Evolutionary conservation across 2,113 vertebrate genomes (phyloP).

Genomic region (Elachura formosa): DNA sequence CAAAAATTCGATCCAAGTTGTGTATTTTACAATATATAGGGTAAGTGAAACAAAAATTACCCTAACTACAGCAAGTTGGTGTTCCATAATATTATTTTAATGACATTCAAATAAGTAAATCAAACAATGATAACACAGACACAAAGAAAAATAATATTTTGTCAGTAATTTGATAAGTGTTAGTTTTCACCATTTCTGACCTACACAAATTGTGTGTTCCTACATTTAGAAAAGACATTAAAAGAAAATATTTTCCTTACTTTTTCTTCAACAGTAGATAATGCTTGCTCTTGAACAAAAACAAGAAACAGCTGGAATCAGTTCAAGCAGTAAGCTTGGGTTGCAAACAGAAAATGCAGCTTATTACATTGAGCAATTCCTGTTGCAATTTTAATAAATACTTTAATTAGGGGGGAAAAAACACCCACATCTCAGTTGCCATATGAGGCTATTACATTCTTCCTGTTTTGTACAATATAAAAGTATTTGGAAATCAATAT

Average conservation of each 20-base stretch:
- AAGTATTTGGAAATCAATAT: constrained; percentile 66
- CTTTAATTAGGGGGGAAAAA: constrained; percentile 12
- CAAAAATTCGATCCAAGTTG: not conserved
- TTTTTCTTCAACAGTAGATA: not conserved
- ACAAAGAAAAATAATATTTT: not conserved
- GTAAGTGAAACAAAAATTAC: not conserved
- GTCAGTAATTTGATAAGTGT: not conserved
- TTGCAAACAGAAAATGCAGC: not conserved
- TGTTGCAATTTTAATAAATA: constrained; percentile 53
- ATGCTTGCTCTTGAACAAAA: not conserved
- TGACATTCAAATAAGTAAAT: not conserved
- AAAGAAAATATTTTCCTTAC: not conserved
- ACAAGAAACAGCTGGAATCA: not conserved
- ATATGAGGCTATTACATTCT: constrained; percentile 25
- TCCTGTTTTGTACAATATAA: constrained; percentile 61
- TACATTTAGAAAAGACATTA: not conserved
- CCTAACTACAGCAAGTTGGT: not conserved
- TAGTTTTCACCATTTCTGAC: not conserved
- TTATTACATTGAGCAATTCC: constrained; percentile 1
- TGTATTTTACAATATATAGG: not conserved
- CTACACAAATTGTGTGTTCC: not conserved
- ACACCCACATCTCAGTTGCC: not conserved
- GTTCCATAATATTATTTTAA: not conserved
- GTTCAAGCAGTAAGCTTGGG: not conserved
- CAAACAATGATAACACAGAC: not conserved